Percentiles rank a stretch among this genome's conserved stretches.
These are phyloP conservation scores for Alosa alosa DNA, from an alignment of 2,113 vertebrate genomes.

Conservation along the genomic window DNA sequence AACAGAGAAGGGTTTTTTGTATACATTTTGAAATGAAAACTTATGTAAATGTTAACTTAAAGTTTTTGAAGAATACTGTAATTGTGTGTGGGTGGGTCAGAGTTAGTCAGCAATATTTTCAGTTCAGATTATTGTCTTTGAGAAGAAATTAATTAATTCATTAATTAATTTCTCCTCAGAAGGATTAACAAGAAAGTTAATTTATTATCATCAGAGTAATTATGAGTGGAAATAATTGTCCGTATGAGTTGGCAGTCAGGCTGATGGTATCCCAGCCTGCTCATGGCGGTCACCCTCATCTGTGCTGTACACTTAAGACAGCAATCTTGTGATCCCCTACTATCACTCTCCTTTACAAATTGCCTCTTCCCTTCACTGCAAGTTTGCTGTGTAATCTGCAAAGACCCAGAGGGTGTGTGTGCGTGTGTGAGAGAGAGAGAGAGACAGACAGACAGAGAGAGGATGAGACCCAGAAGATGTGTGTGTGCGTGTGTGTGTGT, in stretches of 20 bases:
- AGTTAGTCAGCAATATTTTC: not conserved
- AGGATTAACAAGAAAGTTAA: not conserved
- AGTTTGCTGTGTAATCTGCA: conserved; percentile 7
- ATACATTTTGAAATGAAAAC: too few species aligned
- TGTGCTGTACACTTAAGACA: not conserved
- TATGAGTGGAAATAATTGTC: not conserved
- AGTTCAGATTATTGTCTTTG: not conserved
- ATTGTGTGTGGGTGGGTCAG: not conserved
- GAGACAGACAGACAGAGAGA: not conserved
- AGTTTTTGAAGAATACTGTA: too few species aligned
- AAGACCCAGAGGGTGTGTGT: conserved; percentile 20
- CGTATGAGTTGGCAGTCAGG: not conserved
- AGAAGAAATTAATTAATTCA: not conserved
- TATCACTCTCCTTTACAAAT: conserved; percentile 7
- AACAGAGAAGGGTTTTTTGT: too few species aligned
- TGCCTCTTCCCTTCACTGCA: conserved; percentile 8
- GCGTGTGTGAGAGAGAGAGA: conserved; percentile 1
- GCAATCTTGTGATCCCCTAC: conserved; percentile 7
- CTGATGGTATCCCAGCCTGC: not conserved
- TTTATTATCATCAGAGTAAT: not conserved
- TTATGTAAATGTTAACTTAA: too few species aligned
- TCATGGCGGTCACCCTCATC: not conserved
- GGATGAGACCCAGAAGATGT: too few species aligned
- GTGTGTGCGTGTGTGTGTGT: not conserved
- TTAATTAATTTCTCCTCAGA: too few species aligned